These are phyloP conservation scores for Apocrypta bakeri DNA, from an alignment of 1,140 invertebrate genomes.

Conservation along the genomic window DNA sequence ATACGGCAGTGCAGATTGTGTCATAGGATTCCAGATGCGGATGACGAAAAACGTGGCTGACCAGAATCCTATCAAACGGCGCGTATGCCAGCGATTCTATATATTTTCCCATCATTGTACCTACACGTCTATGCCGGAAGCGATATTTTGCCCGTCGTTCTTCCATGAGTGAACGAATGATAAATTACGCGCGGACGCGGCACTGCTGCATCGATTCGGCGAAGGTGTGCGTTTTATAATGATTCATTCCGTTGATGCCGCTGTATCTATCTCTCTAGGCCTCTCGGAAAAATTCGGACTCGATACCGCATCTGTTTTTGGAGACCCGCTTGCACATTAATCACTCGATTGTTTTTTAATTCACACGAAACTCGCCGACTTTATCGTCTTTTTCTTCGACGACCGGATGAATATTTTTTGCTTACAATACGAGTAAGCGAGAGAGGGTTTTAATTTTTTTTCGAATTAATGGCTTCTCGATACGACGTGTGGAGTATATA, in stretches of 20 bases:
- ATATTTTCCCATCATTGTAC: slow-evolving; percentile 47
- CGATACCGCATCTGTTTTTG: background rate
- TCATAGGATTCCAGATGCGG: background rate
- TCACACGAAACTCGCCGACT: background rate
- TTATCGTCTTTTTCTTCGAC: background rate
- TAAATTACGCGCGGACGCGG: slow-evolving; percentile 31
- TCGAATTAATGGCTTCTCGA: slow-evolving; percentile 35
- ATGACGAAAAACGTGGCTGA: slow-evolving; percentile 28
- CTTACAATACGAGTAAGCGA: background rate
- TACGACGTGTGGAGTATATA: background rate
- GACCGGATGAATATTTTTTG: background rate
- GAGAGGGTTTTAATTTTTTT: background rate
- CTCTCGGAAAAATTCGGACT: slow-evolving; percentile 35
- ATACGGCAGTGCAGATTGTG: background rate
- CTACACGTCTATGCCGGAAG: slow-evolving; percentile 46
- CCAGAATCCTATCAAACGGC: background rate
- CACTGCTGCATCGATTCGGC: slow-evolving; percentile 4
- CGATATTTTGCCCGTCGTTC: slow-evolving; percentile 42
- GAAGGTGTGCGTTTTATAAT: slow-evolving; percentile 26
- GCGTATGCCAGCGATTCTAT: background rate
- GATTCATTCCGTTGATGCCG: background rate
- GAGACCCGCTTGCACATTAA: slow-evolving; percentile 29
- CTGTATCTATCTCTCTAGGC: slow-evolving; percentile 2
- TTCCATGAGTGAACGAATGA: slow-evolving; percentile 12
- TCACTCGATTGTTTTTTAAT: slow-evolving; percentile 47